A percentile compares a stretch with the other conserved stretches of the same genome.
These are phyloP conservation scores for Propithecus perrieri DNA, from an alignment of 2,797 vertebrate genomes.

Conservation along the genomic window DNA sequence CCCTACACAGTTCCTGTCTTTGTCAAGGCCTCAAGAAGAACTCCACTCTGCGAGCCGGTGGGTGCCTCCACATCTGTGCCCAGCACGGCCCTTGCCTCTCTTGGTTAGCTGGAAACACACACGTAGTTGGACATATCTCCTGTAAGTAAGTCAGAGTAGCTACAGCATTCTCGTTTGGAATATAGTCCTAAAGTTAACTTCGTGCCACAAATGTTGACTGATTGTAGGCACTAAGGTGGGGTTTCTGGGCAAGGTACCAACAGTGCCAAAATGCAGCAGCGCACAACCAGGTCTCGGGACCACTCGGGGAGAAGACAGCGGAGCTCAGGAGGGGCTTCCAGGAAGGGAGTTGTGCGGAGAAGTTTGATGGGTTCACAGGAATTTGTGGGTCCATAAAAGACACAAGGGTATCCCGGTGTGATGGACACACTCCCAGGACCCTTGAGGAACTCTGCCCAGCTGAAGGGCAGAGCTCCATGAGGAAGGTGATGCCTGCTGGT, in stretches of 20 bases:
- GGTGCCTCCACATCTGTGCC: neutral
- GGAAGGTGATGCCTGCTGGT: neutral
- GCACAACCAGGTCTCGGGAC: neutral
- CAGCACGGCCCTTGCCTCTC: neutral
- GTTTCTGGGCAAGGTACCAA: neutral
- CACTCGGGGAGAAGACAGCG: neutral
- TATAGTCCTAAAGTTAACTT: neutral
- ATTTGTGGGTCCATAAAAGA: neutral
- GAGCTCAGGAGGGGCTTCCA: neutral
- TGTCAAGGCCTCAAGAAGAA: neutral
- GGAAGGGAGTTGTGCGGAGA: neutral
- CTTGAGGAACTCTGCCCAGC: neutral
- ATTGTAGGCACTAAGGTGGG: neutral
- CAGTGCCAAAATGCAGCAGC: neutral
- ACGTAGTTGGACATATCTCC: neutral
- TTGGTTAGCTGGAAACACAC: neutral
- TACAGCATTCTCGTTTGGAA: neutral
- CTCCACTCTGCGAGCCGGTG: fast-evolving
- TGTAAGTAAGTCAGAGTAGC: neutral
- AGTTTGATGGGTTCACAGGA: neutral
- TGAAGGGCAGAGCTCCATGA: neutral
- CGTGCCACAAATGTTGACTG: neutral
- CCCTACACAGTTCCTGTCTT: neutral
- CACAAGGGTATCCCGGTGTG: neutral
- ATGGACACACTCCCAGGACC: too few relatives aligned